These are phyloP conservation scores for Hippocampus mohnikei DNA, from an alignment of 2,113 vertebrate genomes.

Conservation along the genomic window DNA sequence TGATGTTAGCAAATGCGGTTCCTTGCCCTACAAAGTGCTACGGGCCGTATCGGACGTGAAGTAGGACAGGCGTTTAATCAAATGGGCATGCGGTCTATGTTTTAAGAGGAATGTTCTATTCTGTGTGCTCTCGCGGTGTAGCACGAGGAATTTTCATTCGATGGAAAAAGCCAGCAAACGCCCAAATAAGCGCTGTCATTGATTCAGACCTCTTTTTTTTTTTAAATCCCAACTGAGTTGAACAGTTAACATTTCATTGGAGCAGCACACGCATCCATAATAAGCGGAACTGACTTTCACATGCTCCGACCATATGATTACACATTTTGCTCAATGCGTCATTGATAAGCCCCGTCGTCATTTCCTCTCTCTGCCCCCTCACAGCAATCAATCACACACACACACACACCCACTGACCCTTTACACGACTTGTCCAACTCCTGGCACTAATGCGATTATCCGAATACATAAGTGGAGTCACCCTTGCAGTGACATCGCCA, in stretches of 20 bases:
- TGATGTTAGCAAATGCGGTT: neutral
- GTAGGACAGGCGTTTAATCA: neutral
- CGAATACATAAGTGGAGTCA: constrained; percentile 29
- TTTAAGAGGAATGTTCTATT: neutral
- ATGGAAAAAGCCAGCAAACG: neutral
- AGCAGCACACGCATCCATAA: neutral
- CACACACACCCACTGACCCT: neutral
- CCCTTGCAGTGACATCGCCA: constrained; percentile 4
- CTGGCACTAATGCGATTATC: constrained; percentile 32
- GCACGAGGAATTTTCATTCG: neutral
- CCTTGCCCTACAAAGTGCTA: neutral
- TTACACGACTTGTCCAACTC: neutral
- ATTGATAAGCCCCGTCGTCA: neutral
- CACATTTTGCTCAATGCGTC: neutral
- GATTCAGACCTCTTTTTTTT: neutral
- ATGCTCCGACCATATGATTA: neutral
- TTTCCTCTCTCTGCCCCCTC: neutral
- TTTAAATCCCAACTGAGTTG: neutral
- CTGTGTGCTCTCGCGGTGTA: neutral
- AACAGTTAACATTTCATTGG: neutral
- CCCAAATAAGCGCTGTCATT: neutral
- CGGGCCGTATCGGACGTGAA: neutral
- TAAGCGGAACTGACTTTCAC: neutral
- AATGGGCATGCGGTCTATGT: neutral
- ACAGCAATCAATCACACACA: neutral